Evolutionary conservation across 2,888 invertebrate species (phyloP), one percentile per base, ranked within the genome.

Genomic region (Lymantria monacha): DNA sequence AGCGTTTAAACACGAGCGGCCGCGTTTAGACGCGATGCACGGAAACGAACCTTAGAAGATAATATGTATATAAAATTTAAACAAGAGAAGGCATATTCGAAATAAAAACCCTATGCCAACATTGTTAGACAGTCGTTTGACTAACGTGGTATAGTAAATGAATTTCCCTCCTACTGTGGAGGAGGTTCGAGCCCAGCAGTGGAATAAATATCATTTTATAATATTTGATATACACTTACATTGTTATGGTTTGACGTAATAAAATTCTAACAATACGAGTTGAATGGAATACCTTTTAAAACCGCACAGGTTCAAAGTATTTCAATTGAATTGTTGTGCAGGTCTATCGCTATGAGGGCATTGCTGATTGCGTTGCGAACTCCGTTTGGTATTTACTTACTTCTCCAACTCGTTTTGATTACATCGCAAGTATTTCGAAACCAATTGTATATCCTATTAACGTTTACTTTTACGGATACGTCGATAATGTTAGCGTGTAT

Each of bases 301-400:
- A 56, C 57, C 62, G 46, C 61, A 57, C 56, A 5, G 46, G 48
- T 42, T 40, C 14, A 43, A 63, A 66, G 61, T 69, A 67, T 67
- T 67, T 51, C 59, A 64, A 66, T 67, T 66, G 51, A 52, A 52
- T 63, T 60, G 56, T 53, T 59, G 33, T 41, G 33, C 42, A 30
- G 45, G 31, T 47, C 33, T n/a, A 12, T 37, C 53, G 41, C 48
- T 51, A 51, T 46, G 53, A 40, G 12, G 33, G 12, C 15, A 14
- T 45, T 51, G 38, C 30, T 51, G 48, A 50, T 45, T 38, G 41
- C 14, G 14, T 41, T 42, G 46, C 15, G 11, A 14, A 40, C 33
- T 36, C 42, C 52, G 48, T 51, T 53, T 53, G 51, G 52, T 47
- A 44, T 30, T 42, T 30, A 36, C 45, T 42, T 30, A 36, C 45